These are phyloP conservation scores for Trichosurus vulpecula DNA, from an alignment of 2,797 vertebrate species.

Conservation along the genomic window DNA sequence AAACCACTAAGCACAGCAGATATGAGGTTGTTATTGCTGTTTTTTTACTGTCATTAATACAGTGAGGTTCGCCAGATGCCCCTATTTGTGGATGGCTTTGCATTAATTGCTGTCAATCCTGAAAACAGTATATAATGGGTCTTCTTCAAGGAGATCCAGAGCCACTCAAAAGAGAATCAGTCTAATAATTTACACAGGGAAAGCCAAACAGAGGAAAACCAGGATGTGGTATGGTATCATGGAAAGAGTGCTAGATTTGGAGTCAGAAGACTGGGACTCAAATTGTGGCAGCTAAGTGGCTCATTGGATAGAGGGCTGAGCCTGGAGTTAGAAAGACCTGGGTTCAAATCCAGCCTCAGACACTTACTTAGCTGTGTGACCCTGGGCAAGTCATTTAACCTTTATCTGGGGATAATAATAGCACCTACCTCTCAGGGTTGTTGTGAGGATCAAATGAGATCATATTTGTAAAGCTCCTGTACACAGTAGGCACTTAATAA, in stretches of 20 bases:
- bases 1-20: background rate
- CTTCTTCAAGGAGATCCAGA: background rate
- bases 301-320: background rate
- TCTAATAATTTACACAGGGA: background rate
- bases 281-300: background rate
- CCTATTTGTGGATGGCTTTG: background rate
- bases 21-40: background rate
- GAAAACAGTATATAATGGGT: background rate
- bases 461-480: background rate
- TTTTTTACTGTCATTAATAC: background rate
- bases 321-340: background rate
- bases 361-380: background rate
- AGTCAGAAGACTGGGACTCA: background rate
- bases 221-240: background rate
- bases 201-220: background rate
- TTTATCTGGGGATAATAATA: background rate
- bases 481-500: background rate
- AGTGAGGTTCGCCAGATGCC: background rate
- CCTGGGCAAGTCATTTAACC: background rate
- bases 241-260: background rate
- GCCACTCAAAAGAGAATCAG: background rate
- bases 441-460: background rate
- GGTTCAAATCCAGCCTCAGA: background rate
- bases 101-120: background rate
- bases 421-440: background rate